Conservation (phyloP, 2,113 vertebrate species). For the Dissostichus mawsoni region DNA sequence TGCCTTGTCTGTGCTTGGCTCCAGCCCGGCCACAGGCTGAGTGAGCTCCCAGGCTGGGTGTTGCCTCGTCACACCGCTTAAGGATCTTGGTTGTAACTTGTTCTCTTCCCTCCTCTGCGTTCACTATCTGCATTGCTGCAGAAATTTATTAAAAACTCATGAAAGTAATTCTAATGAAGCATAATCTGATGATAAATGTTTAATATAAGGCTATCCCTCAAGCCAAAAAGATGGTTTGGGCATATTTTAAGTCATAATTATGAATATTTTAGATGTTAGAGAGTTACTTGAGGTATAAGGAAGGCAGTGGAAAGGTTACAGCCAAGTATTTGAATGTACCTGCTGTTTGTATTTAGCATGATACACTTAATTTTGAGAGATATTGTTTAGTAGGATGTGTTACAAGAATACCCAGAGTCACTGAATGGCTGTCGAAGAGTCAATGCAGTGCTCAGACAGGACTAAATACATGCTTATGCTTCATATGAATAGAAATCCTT, state of each 20-base stretch:
- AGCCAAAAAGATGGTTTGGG: not conserved
- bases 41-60: constrained; percentile 12
- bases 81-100: constrained; percentile 27
- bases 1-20: not conserved
- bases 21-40: not conserved
- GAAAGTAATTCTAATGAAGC: not conserved
- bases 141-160: not conserved
- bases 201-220: not conserved
- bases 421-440: not conserved
- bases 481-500: not conserved
- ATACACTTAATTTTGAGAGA: constrained; percentile 7
- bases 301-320: too few relatives aligned
- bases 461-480: not conserved
- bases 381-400: constrained; percentile 39
- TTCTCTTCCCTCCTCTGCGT: constrained; percentile 5
- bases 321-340: not conserved
- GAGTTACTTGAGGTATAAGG: not conserved
- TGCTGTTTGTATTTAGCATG: constrained; percentile 17
- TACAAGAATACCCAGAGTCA: constrained; percentile 9
- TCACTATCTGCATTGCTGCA: not conserved
- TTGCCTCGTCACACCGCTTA: not conserved
- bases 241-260: not conserved
- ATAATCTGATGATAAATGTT: not conserved
- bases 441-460: not conserved
- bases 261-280: constrained; percentile 32